Percentiles rank a stretch among this genome's conserved stretches.
Conservation (phyloP, 2,888 invertebrate species). For the Drosophila borealis region DNA sequence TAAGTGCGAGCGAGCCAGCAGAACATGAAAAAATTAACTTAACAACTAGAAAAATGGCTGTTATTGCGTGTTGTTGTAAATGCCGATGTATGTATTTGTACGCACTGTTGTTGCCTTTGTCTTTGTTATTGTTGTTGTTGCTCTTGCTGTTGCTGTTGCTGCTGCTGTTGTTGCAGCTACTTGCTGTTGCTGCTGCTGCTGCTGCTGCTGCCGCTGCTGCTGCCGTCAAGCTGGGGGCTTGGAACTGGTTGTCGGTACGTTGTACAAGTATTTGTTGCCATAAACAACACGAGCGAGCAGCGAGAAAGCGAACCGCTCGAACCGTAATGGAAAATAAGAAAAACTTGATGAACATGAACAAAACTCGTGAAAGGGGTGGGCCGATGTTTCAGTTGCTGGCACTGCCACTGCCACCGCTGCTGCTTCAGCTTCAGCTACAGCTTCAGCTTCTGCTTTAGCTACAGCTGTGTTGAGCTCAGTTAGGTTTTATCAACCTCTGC, state of each 20-base stretch:
- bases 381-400: slow-evolving; percentile 51
- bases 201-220: slow-evolving; percentile 1
- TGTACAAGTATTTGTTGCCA: slow-evolving; percentile 74
- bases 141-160: slow-evolving; percentile 27
- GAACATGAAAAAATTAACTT: slow-evolving; percentile 85
- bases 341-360: slow-evolving; percentile 79
- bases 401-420: slow-evolving; percentile 6
- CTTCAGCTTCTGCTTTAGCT: slow-evolving; percentile 17
- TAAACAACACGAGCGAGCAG: slow-evolving; percentile 65
- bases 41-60: slow-evolving; percentile 85
- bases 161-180: slow-evolving; percentile 48
- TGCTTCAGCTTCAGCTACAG: slow-evolving; percentile 9
- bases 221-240: slow-evolving; percentile 20
- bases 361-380: slow-evolving; percentile 75
- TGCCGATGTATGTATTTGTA: slow-evolving; percentile 81
- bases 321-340: slow-evolving; percentile 62
- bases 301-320: slow-evolving; percentile 22
- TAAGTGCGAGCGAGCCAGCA: slow-evolving; percentile 70
- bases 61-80: slow-evolving; percentile 83
- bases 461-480: slow-evolving; percentile 33
- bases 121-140: slow-evolving; percentile 47
- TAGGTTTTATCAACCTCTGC: slow-evolving; percentile 59
- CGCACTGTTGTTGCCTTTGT: slow-evolving; percentile 66
- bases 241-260: slow-evolving; percentile 56
- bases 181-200: slow-evolving; percentile 39